Conservation (phyloP, 2,797 vertebrate genomes). For the Notolabrus celidotus region DNA sequence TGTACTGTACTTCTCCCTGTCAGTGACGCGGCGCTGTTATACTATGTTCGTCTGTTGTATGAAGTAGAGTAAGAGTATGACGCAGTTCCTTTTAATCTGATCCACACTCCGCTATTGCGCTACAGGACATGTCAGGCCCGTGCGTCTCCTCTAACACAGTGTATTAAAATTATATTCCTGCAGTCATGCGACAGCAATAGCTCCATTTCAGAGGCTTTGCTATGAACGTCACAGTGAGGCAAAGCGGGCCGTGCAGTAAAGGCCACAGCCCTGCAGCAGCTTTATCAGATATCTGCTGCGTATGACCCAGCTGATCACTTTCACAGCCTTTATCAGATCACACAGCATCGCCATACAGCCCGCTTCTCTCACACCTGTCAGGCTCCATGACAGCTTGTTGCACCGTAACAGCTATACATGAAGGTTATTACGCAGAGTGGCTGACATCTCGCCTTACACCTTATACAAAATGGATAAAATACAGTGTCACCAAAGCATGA, state of each 20-base stretch:
- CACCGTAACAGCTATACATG: background rate
- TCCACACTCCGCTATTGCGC: background rate
- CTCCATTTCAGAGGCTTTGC: slow-evolving; percentile 49
- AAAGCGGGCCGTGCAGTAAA: slow-evolving; percentile 25
- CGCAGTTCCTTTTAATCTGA: slow-evolving; percentile 11
- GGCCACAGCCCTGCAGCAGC: slow-evolving; percentile 49
- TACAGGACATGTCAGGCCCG: background rate
- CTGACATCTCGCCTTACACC: background rate
- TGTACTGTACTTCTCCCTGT: background rate
- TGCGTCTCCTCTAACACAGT: accelerated
- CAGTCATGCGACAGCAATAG: slow-evolving; percentile 11
- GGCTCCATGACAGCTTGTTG: slow-evolving; percentile 20
- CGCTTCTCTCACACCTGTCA: slow-evolving; percentile 32
- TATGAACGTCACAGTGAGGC: slow-evolving; percentile 52
- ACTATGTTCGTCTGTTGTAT: slow-evolving; percentile 10
- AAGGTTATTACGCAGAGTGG: slow-evolving; percentile 18
- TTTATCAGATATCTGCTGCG: slow-evolving; percentile 48
- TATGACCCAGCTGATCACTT: slow-evolving; percentile 18
- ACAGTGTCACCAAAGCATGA: background rate
- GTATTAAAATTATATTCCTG: slow-evolving; percentile 11
- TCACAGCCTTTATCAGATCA: slow-evolving; percentile 7
- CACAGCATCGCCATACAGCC: slow-evolving; percentile 17
- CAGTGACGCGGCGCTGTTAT: slow-evolving; percentile 22
- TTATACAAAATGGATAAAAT: background rate
- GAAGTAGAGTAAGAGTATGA: background rate